Conservation (phyloP, 1,140 invertebrate species). For the Sipha flava region DNA sequence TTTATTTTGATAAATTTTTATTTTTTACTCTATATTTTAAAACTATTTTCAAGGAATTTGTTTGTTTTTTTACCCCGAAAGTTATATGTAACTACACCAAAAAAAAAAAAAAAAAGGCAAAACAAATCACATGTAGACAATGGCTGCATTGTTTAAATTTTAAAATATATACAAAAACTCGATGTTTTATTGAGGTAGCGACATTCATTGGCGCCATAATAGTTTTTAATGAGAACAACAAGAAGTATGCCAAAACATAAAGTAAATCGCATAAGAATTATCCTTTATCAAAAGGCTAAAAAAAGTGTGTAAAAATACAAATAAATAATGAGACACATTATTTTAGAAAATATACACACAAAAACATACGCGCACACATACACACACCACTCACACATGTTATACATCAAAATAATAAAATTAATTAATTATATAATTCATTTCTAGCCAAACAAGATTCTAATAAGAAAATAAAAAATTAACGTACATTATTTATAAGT, state of each 20-base stretch:
- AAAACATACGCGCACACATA: too few relatives aligned
- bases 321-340: neutral
- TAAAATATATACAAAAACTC: neutral
- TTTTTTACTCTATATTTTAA: neutral
- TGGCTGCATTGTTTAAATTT: neutral
- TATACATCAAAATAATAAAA: neutral
- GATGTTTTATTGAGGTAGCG: neutral
- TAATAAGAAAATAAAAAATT: neutral
- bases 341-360: neutral
- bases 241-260: neutral
- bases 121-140: neutral
- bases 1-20: neutral
- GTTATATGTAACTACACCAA: too few relatives aligned
- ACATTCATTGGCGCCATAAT: slow-evolving; percentile 15
- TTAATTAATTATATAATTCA: neutral
- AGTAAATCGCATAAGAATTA: neutral
- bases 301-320: neutral
- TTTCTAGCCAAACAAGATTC: neutral
- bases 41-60: neutral
- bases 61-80: neutral
- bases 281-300: neutral
- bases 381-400: too few relatives aligned
- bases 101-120: neutral
- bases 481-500: neutral
- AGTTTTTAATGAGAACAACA: neutral